A percentile compares a stretch with the other conserved stretches of the same genome.
Evolutionary conservation across 2,113 vertebrate species (phyloP).

Genomic region (Cyphomyrus discorhynchus): DNA sequence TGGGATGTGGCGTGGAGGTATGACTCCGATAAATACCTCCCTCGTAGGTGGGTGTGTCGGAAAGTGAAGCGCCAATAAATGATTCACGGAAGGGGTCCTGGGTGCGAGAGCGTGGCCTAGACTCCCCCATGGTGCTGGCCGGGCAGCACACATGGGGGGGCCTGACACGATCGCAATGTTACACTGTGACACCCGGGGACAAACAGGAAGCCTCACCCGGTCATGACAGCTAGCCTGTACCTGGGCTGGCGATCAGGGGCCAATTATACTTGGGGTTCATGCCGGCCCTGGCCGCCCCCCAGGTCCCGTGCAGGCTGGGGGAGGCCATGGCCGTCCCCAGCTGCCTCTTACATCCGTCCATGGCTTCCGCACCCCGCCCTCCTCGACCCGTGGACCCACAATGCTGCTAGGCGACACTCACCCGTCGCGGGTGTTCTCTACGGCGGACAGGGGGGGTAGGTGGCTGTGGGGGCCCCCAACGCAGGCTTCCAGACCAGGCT

Average conservation of each 20-base stretch:
- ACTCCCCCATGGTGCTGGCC: neutral
- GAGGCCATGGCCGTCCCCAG: neutral
- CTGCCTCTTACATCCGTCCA: neutral
- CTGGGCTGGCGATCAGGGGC: neutral
- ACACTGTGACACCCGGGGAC: neutral
- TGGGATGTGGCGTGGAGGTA: neutral
- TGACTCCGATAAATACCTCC: neutral
- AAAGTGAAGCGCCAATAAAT: conserved; percentile 12
- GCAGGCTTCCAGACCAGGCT: conserved; percentile 68
- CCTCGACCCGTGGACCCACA: neutral
- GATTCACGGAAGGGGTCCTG: neutral
- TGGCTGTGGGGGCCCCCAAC: conserved; percentile 73
- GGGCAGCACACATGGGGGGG: neutral
- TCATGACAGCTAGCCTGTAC: neutral
- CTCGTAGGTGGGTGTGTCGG: neutral
- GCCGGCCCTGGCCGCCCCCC: neutral
- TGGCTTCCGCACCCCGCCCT: neutral
- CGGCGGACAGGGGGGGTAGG: conserved; percentile 66
- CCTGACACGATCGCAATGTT: neutral
- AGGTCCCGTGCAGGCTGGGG: neutral
- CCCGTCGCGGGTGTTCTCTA: conserved; percentile 75
- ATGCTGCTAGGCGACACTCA: conserved; percentile 50
- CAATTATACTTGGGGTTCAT: too few species aligned
- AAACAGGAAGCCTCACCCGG: neutral
- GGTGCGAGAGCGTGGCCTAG: neutral